Conservation (phyloP, 2,797 vertebrate species). For the Rhinichthys osculus region DNA sequence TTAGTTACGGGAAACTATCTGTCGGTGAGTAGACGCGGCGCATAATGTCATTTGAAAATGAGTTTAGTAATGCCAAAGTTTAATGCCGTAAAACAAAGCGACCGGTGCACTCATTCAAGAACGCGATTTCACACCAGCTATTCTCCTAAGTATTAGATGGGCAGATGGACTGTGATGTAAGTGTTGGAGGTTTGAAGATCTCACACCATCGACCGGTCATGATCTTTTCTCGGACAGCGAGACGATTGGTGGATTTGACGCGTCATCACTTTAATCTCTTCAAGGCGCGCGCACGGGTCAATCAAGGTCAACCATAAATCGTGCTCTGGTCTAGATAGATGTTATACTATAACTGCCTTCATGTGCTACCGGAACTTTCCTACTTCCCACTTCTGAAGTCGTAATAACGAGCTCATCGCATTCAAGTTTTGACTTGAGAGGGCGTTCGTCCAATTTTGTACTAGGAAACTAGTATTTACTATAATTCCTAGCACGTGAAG, state of each 20-base stretch:
- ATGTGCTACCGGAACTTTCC: too few relatives aligned
- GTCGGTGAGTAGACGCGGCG: neutral
- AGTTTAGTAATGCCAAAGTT: neutral
- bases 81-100: neutral
- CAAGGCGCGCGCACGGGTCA: conserved; percentile 8
- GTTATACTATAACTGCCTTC: too few relatives aligned
- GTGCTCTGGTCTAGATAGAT: neutral
- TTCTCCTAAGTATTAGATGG: neutral
- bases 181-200: neutral
- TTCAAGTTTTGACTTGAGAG: too few relatives aligned
- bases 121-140: neutral
- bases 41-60: neutral
- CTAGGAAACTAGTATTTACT: too few relatives aligned
- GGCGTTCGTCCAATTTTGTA: too few relatives aligned
- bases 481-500: too few relatives aligned
- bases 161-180: conserved; percentile 5
- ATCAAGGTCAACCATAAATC: neutral
- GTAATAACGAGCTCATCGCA: too few relatives aligned
- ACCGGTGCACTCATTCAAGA: too few relatives aligned
- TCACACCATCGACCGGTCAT: neutral
- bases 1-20: neutral
- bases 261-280: conserved; percentile 26
- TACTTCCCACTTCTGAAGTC: too few relatives aligned
- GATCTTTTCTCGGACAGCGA: conserved; percentile 1
- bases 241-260: conserved; percentile 39